Conservation (phyloP, 2,113 vertebrate genomes). For the Ifrita kowaldi region DNA sequence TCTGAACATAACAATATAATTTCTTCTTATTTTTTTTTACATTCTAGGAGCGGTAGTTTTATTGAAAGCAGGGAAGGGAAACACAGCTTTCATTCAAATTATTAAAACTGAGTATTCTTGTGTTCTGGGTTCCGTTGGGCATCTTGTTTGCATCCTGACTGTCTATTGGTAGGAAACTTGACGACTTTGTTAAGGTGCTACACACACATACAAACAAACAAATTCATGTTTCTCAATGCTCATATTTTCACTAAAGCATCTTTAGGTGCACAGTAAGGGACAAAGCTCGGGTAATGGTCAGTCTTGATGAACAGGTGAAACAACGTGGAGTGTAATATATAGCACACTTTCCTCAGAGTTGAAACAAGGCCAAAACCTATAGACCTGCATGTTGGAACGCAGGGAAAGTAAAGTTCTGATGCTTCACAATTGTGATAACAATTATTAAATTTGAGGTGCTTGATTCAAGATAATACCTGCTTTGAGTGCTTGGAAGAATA, state of each 20-base stretch:
- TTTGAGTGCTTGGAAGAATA: not conserved
- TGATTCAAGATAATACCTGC: not conserved
- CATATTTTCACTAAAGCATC: not conserved
- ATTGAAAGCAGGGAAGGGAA: not conserved
- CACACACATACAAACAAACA: not conserved
- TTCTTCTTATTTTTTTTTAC: not conserved
- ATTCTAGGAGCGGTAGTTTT: not conserved
- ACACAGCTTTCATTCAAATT: not conserved
- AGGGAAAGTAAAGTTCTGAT: not conserved
- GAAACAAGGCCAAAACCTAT: not conserved
- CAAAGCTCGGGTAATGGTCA: not conserved
- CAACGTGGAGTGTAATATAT: fast-evolving
- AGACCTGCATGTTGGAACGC: not conserved
- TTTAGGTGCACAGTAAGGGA: not conserved
- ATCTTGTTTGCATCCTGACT: not conserved
- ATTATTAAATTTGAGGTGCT: not conserved
- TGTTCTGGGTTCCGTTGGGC: not conserved
- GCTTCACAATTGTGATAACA: fast-evolving
- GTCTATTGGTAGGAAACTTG: not conserved
- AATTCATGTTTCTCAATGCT: not conserved
- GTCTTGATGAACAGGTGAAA: not conserved
- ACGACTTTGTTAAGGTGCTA: not conserved
- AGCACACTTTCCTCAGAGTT: not conserved
- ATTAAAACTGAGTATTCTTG: not conserved
- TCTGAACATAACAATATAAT: not conserved